Base-by-base conservation (phyloP, 2,113 vertebrate genomes). In the Myrmecobius fasciatus region DNA sequence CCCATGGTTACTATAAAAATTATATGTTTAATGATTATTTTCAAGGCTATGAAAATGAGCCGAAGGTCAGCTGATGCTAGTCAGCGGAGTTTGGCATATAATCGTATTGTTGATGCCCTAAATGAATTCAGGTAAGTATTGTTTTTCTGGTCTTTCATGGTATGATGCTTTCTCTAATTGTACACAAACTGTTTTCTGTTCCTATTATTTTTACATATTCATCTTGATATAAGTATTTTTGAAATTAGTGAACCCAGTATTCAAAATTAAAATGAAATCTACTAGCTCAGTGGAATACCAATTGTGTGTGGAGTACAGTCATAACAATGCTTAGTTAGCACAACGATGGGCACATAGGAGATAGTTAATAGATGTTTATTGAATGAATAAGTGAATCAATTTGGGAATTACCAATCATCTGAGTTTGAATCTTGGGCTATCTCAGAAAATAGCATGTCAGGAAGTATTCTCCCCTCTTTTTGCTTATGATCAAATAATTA, bases 31-130 rank as follows among this genome's bases (percentile, higher is more conserved):
- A 97, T 97, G 89, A 93, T 98, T 99, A 93, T 96, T 98, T 98
- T 98, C 96, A 99, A 99, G 99, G 99, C 99, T 94, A 99, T 99
- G 99, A 99, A 99, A 99, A 99, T 99, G 99, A 99, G 99, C 96
- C 99, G 99, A 25, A 98, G 99, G 98, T 99, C 99, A 98, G 98
- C 99, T 98, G 99, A 99, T 98, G 98, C 99, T 98, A 99, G 99
- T 95, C 99, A 99, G 97, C 99, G 99, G 96, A 99, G 99, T 96
- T 97, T 99, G 99, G 99, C 99, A 0, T 99, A 99, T 98, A 99
- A 98, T 98, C 99, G 99, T 51, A 99, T 99, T 97, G 98, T 99
- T 96, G 99, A 99, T 54, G 99, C 99, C 91, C 98, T 99, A n/a
- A 99, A 99, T 97, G 99, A 99, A 96, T 99, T 99, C 98, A 99